Conservation (phyloP, 2,113 vertebrate species). For the Tricholaema leucomelas region DNA sequence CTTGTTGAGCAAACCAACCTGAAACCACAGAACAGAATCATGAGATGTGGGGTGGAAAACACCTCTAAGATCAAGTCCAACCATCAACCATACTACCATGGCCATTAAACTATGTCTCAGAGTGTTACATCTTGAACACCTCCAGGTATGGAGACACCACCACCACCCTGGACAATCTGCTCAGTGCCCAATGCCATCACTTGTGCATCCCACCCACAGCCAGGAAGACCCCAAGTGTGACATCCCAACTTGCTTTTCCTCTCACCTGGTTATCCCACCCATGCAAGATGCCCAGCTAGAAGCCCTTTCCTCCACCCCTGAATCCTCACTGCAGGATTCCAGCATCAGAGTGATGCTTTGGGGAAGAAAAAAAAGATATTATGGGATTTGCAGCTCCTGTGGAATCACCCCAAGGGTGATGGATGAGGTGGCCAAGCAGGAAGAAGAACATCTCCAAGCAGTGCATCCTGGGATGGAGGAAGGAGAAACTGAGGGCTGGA, state of each 20-base stretch:
- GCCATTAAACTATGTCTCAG: no score
- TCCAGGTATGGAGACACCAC: no score
- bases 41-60: no score
- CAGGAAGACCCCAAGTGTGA: background rate
- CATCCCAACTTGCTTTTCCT: no score
- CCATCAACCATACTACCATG: no score
- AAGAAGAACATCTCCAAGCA: background rate
- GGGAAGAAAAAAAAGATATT: no score
- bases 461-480: background rate
- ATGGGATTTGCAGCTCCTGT: rapidly evolving
- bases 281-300: background rate
- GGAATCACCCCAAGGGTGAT: background rate
- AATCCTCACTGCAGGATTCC: background rate
- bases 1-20: background rate
- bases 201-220: rapidly evolving
- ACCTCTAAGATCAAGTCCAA: no score
- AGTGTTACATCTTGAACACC: no score
- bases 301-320: rapidly evolving
- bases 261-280: background rate
- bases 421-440: background rate
- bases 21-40: background rate
- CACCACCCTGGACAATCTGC: no score
- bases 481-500: background rate
- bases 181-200: no score
- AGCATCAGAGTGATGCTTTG: background rate